phyloP scores from a whole-genome alignment of 2,797 vertebrate species.

The Xerus rutilus region DNA sequence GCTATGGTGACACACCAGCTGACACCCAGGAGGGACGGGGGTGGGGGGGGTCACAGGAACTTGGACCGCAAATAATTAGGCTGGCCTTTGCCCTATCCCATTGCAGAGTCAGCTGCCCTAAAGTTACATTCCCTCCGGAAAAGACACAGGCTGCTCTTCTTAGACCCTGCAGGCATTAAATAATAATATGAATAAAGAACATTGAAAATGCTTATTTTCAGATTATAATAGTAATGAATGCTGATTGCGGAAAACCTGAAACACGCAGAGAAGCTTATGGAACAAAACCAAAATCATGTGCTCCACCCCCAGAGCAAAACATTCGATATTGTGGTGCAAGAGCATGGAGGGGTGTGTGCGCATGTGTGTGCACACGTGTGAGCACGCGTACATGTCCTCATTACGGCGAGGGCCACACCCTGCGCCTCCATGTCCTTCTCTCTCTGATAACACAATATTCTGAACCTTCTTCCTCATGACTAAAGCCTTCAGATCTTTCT shows the following conservation, averaged over 20 bases:
- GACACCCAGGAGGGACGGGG: background rate
- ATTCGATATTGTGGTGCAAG: rapidly evolving
- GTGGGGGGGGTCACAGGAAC: background rate
- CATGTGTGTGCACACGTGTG: rapidly evolving
- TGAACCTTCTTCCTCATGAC: rapidly evolving
- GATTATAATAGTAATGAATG: background rate
- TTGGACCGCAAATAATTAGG: no score
- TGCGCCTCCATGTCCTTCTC: background rate
- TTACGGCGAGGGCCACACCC: rapidly evolving
- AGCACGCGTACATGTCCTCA: rapidly evolving
- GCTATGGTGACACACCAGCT: no score
- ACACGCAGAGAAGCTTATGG: background rate
- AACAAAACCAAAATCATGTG: background rate
- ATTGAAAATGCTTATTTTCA: background rate
- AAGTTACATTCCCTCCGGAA: background rate
- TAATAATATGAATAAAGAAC: background rate
- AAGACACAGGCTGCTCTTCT: background rate
- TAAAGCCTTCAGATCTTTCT: no score
- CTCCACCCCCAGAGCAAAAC: background rate
- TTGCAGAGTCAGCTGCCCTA: background rate
- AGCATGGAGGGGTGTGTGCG: rapidly evolving
- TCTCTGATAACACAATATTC: rapidly evolving
- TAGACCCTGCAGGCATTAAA: background rate
- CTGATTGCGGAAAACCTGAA: background rate
- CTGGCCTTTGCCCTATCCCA: background rate